These are phyloP conservation scores for Lochmaea crataegi DNA, from an alignment of 2,888 invertebrate genomes.

Conservation along the genomic window DNA sequence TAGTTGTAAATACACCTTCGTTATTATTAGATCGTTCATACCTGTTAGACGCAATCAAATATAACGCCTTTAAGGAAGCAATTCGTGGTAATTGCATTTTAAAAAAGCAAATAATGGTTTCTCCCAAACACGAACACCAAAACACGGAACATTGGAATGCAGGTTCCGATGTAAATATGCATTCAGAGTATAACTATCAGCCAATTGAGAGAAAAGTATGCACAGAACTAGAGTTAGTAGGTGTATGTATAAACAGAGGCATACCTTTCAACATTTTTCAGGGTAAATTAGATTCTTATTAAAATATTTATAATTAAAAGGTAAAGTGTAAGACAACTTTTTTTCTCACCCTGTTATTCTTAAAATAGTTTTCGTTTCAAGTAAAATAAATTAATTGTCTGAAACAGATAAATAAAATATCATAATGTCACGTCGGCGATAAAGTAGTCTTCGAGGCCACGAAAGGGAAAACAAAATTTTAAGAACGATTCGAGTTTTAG, in stretches of 20 bases:
- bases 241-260: slow-evolving; percentile 44
- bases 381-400: too few species aligned
- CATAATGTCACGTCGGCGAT: too few species aligned
- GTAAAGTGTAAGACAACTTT: too few species aligned
- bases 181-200: slow-evolving; percentile 48
- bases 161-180: slow-evolving; percentile 39
- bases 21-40: not conserved
- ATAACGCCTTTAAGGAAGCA: slow-evolving; percentile 31
- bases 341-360: too few species aligned
- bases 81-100: slow-evolving; percentile 27
- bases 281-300: not conserved
- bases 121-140: slow-evolving; percentile 33
- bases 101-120: slow-evolving; percentile 27
- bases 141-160: slow-evolving; percentile 38
- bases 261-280: not conserved
- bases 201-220: slow-evolving; percentile 52
- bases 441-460: too few species aligned
- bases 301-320: too few species aligned
- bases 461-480: too few species aligned
- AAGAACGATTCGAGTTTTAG: too few species aligned
- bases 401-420: too few species aligned
- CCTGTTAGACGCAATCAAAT: slow-evolving; percentile 19
- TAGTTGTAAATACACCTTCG: too few species aligned
- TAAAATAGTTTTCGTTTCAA: too few species aligned
- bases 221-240: slow-evolving; percentile 53